A percentile compares a stretch with the other conserved stretches of the same genome.
Conservation (phyloP, 2,888 invertebrate species). For the Pollenia griseotomentosa region DNA sequence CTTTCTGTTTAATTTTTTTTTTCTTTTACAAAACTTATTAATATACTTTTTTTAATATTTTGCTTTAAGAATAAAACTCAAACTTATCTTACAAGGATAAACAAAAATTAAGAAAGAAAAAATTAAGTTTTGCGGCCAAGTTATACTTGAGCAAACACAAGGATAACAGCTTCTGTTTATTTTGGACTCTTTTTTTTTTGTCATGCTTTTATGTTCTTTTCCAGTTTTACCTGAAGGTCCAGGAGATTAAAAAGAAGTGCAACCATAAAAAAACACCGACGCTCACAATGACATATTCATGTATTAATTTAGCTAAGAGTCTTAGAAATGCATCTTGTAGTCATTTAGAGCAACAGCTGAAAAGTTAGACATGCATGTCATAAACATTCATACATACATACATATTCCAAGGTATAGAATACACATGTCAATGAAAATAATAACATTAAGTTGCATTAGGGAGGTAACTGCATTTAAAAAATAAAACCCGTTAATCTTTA, state of each 20-base stretch:
- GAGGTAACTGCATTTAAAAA: background rate
- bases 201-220: constrained; percentile 10
- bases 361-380: constrained; percentile 37
- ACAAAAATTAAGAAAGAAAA: constrained; percentile 6
- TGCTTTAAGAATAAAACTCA: constrained; percentile 12
- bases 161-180: constrained; percentile 23
- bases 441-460: background rate
- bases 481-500: too few relatives aligned
- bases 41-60: constrained; percentile 5
- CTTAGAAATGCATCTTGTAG: constrained; percentile 52
- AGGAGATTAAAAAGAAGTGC: constrained; percentile 10
- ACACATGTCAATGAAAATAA: background rate
- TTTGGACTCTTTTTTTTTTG: constrained; percentile 25
- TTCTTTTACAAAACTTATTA: too few relatives aligned
- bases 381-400: background rate
- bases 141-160: constrained; percentile 54
- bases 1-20: too few relatives aligned
- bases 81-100: background rate
- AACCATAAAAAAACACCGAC: background rate
- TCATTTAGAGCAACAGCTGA: constrained; percentile 47
- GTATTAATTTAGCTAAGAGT: constrained; percentile 38
- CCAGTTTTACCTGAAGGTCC: constrained; percentile 40
- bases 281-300: background rate
- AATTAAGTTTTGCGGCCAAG: constrained; percentile 37
- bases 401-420: background rate